phyloP scores from a whole-genome alignment of 2,888 invertebrate species.

The Escarpia spicata region DNA sequence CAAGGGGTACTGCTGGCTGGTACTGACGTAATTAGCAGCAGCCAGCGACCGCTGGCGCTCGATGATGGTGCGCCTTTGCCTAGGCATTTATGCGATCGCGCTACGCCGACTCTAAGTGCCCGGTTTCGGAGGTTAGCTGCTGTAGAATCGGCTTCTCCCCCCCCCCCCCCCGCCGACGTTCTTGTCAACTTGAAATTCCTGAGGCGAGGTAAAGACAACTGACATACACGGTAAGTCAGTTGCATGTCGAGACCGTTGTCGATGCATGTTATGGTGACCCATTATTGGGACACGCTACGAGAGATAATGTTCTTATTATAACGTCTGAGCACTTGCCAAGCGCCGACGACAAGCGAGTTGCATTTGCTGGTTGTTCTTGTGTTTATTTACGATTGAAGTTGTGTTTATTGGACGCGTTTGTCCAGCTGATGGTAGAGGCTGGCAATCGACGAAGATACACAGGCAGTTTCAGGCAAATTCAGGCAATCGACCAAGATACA shows the following conservation, averaged over 20 bases:
- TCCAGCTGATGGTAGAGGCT: neutral
- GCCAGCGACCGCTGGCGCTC: too few relatives aligned
- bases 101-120: neutral
- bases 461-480: too few relatives aligned
- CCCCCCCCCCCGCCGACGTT: neutral
- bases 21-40: too few relatives aligned
- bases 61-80: neutral
- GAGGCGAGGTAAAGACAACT: neutral
- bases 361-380: neutral
- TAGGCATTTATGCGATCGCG: neutral
- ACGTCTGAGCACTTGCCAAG: neutral
- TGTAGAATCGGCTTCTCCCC: neutral
- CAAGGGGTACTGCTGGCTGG: too few relatives aligned
- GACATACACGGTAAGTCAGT: neutral
- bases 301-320: neutral
- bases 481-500: too few relatives aligned
- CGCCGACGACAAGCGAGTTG: neutral
- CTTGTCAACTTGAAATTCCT: neutral
- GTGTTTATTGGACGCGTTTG: neutral
- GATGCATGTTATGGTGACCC: neutral
- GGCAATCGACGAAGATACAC: too few relatives aligned
- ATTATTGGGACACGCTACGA: neutral
- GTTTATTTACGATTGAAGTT: neutral
- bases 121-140: neutral
- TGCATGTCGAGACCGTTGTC: neutral